A percentile compares a stretch with the other conserved stretches of the same genome.
These are phyloP conservation scores for Chironomus tentans DNA, from an alignment of 2,888 invertebrate species.

Conservation along the genomic window DNA sequence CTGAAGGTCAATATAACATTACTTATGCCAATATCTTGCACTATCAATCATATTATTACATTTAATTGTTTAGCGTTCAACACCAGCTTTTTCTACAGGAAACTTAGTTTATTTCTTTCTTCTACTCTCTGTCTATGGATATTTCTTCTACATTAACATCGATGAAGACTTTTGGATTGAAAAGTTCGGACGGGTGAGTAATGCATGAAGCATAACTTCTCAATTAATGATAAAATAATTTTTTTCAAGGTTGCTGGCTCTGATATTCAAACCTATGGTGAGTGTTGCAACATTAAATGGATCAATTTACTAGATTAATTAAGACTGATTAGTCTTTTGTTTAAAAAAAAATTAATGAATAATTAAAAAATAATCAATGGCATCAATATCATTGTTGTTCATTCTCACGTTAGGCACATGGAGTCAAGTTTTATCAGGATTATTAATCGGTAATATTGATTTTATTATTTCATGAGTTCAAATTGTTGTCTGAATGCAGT, in stretches of 20 bases:
- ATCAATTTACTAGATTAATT: neutral
- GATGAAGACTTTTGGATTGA: slow-evolving; percentile 6
- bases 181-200: neutral
- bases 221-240: no score
- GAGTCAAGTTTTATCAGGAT: slow-evolving; percentile 5
- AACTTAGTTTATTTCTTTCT: neutral
- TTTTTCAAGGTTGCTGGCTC: neutral
- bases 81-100: neutral
- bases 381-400: no score
- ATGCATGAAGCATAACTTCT: no score
- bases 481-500: neutral
- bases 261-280: slow-evolving; percentile 10
- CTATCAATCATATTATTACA: neutral
- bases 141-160: slow-evolving; percentile 1
- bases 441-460: slow-evolving; percentile 8
- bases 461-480: neutral
- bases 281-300: neutral
- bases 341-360: no score
- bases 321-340: neutral
- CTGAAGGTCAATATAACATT: neutral
- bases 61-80: slow-evolving; percentile 1
- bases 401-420: neutral
- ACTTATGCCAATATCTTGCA: neutral
- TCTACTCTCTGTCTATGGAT: neutral
- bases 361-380: no score